Evolutionary conservation across 1,140 invertebrate genomes (phyloP).

Genomic region (Magallana ariakensis): DNA sequence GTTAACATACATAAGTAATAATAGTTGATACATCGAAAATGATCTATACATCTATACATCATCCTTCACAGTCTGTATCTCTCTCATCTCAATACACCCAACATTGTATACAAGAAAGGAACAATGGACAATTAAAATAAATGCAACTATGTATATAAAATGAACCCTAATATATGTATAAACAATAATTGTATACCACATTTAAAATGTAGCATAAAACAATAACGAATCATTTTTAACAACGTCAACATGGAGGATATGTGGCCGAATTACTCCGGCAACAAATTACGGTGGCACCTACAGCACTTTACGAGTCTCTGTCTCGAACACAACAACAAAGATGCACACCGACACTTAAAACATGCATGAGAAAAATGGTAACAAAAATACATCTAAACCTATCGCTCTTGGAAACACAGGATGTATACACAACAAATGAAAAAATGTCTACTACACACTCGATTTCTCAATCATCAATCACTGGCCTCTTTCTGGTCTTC

Average conservation of each 20-base stretch:
- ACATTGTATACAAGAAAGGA: conserved; percentile 17
- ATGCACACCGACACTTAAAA: conserved; percentile 27
- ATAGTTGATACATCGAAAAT: conserved; percentile 13
- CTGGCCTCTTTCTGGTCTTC: conserved; percentile 36
- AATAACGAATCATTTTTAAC: conserved; percentile 35
- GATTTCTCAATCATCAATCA: conserved; percentile 11
- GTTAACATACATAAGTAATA: background rate
- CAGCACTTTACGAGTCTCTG: conserved; percentile 35
- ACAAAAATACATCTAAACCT: conserved; percentile 37
- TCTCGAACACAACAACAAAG: conserved; percentile 30
- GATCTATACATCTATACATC: background rate
- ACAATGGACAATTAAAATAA: conserved; percentile 27
- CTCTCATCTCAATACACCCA: background rate
- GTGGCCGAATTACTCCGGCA: conserved; percentile 28
- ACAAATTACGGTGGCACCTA: conserved; percentile 21
- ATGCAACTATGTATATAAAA: conserved; percentile 39
- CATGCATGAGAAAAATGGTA: conserved; percentile 35
- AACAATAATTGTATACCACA: conserved; percentile 25
- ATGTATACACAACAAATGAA: conserved; percentile 15
- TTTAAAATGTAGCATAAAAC: conserved; percentile 32
- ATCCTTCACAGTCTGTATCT: background rate
- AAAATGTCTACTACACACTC: background rate
- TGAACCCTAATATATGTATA: conserved; percentile 15
- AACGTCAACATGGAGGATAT: conserved; percentile 36
- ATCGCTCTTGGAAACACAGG: conserved; percentile 20